Conservation (phyloP, 2,797 vertebrate genomes). For the Bovichtus diacanthus region DNA sequence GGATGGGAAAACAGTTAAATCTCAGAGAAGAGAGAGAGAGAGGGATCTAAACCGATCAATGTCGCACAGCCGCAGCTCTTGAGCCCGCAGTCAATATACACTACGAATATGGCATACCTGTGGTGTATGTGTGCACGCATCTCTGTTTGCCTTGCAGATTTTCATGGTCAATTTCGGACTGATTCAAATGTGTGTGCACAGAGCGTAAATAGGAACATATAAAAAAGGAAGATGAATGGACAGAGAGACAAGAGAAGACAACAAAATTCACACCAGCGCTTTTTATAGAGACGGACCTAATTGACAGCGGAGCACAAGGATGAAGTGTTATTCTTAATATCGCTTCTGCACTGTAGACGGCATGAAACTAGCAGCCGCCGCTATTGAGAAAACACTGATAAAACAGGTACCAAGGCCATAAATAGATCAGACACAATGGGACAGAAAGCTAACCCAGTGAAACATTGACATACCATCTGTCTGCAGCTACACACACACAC, state of each 20-base stretch:
- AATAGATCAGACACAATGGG: slow-evolving; percentile 12
- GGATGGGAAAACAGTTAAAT: slow-evolving; percentile 50
- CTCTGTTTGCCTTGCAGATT: no score
- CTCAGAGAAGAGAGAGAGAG: slow-evolving; percentile 24
- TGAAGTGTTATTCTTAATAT: neutral
- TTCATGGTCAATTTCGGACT: slow-evolving; percentile 1
- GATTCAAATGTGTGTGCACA: neutral
- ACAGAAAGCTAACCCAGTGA: slow-evolving; percentile 18
- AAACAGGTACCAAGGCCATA: slow-evolving; percentile 1
- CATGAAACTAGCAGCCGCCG: slow-evolving; percentile 5
- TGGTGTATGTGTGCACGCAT: neutral
- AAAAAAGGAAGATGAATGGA: neutral
- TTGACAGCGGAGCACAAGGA: neutral
- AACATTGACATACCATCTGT: slow-evolving; percentile 23
- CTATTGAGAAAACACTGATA: slow-evolving; percentile 21
- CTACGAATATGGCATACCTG: slow-evolving; percentile 33
- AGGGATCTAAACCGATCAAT: slow-evolving; percentile 56
- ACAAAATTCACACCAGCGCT: neutral
- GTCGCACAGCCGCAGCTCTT: slow-evolving; percentile 38
- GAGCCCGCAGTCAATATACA: slow-evolving; percentile 48
- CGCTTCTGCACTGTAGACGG: neutral
- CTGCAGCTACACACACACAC: neutral
- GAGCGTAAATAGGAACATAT: neutral
- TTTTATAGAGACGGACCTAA: slow-evolving; percentile 8
- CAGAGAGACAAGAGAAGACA: neutral